Percentiles rank a stretch among this genome's conserved stretches.
Evolutionary conservation across 2,888 invertebrate genomes (phyloP).

Genomic region (Drosophila trichaetosa): DNA sequence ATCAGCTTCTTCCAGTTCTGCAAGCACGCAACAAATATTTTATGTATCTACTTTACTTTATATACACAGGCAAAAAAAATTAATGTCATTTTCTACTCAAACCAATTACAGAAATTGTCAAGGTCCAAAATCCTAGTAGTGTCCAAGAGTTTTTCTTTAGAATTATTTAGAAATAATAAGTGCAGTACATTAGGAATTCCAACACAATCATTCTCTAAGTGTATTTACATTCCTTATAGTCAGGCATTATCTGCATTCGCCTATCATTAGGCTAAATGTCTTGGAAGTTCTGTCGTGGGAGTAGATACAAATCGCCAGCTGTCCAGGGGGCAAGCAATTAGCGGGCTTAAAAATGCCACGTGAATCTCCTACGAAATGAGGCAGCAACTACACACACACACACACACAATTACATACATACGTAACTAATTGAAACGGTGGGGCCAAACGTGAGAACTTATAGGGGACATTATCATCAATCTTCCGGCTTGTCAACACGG

Average conservation of each 20-base stretch:
- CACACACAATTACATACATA: background rate
- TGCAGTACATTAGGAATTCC: background rate
- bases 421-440: constrained; percentile 73
- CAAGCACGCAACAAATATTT: constrained; percentile 66
- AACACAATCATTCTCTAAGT: constrained; percentile 1
- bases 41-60: background rate
- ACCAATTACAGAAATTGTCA: background rate
- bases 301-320: constrained; percentile 58
- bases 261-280: constrained; percentile 73
- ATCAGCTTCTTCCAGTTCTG: constrained; percentile 38
- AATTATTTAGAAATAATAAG: background rate
- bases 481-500: constrained; percentile 49
- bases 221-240: constrained; percentile 1
- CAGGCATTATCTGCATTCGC: constrained; percentile 60
- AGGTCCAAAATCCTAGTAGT: background rate
- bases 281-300: constrained; percentile 57
- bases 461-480: constrained; percentile 60
- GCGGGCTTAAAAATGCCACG: constrained; percentile 58
- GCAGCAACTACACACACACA: constrained; percentile 15
- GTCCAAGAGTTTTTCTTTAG: background rate
- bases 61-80: background rate
- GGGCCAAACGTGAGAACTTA: constrained; percentile 66
- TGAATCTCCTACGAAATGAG: constrained; percentile 59
- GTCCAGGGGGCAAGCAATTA: constrained; percentile 60
- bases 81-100: background rate